Evolutionary conservation across 2,797 vertebrate genomes (phyloP), one percentile per base, ranked within the genome.

Genomic region (Carcharodon carcharias): DNA sequence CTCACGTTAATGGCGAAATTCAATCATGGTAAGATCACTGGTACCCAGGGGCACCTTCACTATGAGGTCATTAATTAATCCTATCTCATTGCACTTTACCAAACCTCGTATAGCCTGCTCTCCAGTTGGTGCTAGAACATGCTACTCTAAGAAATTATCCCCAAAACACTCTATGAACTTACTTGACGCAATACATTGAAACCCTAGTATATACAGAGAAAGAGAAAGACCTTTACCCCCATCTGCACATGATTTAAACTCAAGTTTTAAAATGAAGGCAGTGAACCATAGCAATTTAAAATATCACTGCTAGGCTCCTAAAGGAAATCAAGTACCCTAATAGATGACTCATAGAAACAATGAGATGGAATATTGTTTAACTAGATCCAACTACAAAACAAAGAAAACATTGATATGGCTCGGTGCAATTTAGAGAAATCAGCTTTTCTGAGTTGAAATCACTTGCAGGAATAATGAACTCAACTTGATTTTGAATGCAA

Each of bases 341-440:
- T 50, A 7, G 16, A 23, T 50, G 21, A 50, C 45, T 85, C 45
- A 50, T 50, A 50, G 45, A 50, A 85, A 85, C 82, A 14, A 40
- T 93, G n/a, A 45, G 63, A 67, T 93, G 63, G n/a, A 67, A 67
- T 67, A 93, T 45, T 67, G 63, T 45, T 93, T 91, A 93, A 40
- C 91, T 93, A n/a, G 56, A 91, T 91, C 56, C 63, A 93, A 93
- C 21, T 45, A 93, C 61, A 45, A 45, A 40, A 93, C 91, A 93
- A 93, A 93, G 91, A 9, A 92, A 92, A 63, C 89, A 92, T 65
- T 92, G n/a, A 92, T 28, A 58, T 61, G 56, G 6, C n/a, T 65
- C n/a, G 91, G 61, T 45, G 11, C 21, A 93, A 93, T 67, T 40
- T 67, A 65, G 63, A 40, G n/a, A 93, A 91, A 93, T 93, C 61